phyloP scores from a whole-genome alignment of 2,797 vertebrate species.

The Morus bassanus region DNA sequence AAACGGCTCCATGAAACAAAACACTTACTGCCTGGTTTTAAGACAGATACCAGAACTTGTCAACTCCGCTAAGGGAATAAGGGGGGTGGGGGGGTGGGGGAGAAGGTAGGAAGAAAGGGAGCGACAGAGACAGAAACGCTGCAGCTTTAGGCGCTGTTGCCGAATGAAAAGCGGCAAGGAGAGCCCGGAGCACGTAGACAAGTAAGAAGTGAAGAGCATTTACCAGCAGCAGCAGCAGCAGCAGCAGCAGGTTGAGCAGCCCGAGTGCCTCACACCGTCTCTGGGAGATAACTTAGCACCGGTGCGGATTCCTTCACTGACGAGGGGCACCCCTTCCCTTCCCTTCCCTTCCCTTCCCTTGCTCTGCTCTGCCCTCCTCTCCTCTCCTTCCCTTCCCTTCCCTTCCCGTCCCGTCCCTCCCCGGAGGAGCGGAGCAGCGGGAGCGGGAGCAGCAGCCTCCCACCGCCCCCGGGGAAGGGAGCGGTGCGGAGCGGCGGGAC shows the following conservation, averaged over 20 bases:
- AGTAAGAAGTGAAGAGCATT: slow-evolving; percentile 73
- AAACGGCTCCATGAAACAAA: slow-evolving; percentile 31
- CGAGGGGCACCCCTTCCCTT: slow-evolving; percentile 41
- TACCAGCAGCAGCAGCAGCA: slow-evolving; percentile 69
- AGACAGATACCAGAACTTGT: slow-evolving; percentile 67
- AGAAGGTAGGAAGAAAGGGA: background rate
- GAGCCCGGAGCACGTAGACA: slow-evolving; percentile 64
- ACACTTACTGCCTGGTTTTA: background rate
- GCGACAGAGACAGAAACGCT: background rate
- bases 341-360: background rate
- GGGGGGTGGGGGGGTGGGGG: background rate
- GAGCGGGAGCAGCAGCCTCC: slow-evolving; percentile 50
- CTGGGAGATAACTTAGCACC: slow-evolving; percentile 74
- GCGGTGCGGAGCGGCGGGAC: background rate
- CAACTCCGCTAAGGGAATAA: slow-evolving; percentile 53
- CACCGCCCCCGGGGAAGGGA: background rate
- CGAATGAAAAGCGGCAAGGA: slow-evolving; percentile 11
- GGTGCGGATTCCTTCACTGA: slow-evolving; percentile 77
- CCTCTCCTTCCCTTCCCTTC: background rate
- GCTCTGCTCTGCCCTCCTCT: background rate
- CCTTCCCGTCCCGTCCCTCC: slow-evolving; percentile 62
- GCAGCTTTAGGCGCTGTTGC: slow-evolving; percentile 29
- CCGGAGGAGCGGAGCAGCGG: slow-evolving; percentile 57
- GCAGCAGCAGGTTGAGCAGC: slow-evolving; percentile 73
- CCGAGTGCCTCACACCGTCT: slow-evolving; percentile 74